Percentiles rank a stretch among this genome's conserved stretches.
These are phyloP conservation scores for Agrotis ipsilon DNA, from an alignment of 2,888 invertebrate species.

Conservation along the genomic window DNA sequence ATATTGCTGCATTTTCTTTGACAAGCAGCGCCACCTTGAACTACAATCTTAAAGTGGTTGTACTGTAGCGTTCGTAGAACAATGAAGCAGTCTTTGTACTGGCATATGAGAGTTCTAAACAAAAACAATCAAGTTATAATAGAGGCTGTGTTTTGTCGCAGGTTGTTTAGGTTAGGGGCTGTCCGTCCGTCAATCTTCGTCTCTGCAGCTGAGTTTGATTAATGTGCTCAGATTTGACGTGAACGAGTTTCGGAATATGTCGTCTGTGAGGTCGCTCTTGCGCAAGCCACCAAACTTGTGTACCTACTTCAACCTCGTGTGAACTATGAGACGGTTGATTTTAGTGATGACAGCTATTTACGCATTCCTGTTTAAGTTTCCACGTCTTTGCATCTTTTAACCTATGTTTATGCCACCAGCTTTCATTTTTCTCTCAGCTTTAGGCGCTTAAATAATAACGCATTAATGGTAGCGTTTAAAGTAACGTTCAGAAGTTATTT, in stretches of 20 bases:
- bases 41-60: no score
- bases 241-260: constrained; percentile 73
- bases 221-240: constrained; percentile 77
- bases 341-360: constrained; percentile 33
- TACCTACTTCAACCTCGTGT: constrained; percentile 41
- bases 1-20: no score
- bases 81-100: constrained; percentile 80
- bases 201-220: constrained; percentile 77
- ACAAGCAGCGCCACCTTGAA: no score
- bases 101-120: constrained; percentile 79
- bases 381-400: constrained; percentile 30
- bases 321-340: constrained; percentile 45
- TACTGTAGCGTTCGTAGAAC: constrained; percentile 77
- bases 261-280: constrained; percentile 68
- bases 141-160: constrained; percentile 82
- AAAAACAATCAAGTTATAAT: constrained; percentile 84
- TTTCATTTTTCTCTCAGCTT: constrained; percentile 30
- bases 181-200: constrained; percentile 79
- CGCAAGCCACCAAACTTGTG: constrained; percentile 49
- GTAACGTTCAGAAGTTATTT: constrained; percentile 53
- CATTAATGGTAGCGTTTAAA: constrained; percentile 47
- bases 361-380: constrained; percentile 28
- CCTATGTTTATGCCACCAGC: constrained; percentile 25
- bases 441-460: constrained; percentile 34
- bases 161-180: constrained; percentile 81